phyloP scores from a whole-genome alignment of 37 sponge, comb jelly and placozoan species.

The Petrosia ficiformis region DNA sequence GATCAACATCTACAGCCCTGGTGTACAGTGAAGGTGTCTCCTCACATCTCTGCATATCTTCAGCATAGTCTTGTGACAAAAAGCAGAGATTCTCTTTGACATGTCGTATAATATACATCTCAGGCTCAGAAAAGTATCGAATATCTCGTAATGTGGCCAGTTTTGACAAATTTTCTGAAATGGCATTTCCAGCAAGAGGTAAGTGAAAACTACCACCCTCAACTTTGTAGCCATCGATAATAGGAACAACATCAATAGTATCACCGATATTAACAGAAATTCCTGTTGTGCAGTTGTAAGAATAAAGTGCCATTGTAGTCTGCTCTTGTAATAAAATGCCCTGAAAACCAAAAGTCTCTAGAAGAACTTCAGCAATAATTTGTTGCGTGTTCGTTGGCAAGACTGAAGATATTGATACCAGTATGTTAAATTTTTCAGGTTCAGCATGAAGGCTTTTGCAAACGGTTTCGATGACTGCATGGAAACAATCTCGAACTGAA shows the following conservation, averaged over 20 bases:
- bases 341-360: conserved; percentile 34
- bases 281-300: conserved; percentile 73
- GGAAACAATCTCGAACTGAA: background rate
- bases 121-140: conserved; percentile 80
- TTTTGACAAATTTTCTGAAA: conserved; percentile 67
- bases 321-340: conserved; percentile 72
- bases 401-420: conserved; percentile 46
- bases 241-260: conserved; percentile 66
- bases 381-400: conserved; percentile 39
- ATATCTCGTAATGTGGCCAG: conserved; percentile 56
- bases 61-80: conserved; percentile 51
- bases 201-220: conserved; percentile 49
- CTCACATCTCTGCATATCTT: conserved; percentile 27
- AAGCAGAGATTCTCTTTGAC: conserved; percentile 73
- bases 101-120: conserved; percentile 64
- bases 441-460: conserved; percentile 22
- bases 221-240: conserved; percentile 66
- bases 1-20: conserved; percentile 54
- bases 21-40: conserved; percentile 30
- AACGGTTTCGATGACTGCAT: conserved; percentile 19
- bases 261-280: conserved; percentile 81
- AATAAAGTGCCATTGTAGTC: conserved; percentile 63
- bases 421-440: conserved; percentile 12
- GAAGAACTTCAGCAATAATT: conserved; percentile 33
- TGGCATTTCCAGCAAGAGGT: conserved; percentile 66